These are phyloP conservation scores for Orthonevra nobilis DNA, from an alignment of 2,888 invertebrate genomes.

Conservation along the genomic window DNA sequence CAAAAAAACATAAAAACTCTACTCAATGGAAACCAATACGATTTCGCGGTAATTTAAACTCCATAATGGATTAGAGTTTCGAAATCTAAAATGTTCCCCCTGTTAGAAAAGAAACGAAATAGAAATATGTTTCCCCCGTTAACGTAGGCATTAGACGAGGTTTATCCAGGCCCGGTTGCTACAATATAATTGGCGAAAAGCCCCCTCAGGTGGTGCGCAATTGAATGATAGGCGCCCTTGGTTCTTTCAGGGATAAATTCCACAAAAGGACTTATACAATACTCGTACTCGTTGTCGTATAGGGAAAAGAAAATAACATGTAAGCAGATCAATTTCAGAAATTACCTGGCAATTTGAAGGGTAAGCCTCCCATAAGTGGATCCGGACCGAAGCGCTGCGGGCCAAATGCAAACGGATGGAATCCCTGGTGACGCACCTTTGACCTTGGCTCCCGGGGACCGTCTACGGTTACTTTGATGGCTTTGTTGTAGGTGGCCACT, in stretches of 20 bases:
- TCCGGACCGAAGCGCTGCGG: constrained; percentile 91
- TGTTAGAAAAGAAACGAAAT: too few relatives aligned
- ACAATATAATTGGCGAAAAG: constrained; percentile 16
- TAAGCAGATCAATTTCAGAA: constrained; percentile 68
- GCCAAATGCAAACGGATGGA: constrained; percentile 94
- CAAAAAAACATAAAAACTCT: constrained; percentile 5
- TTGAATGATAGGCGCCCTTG: constrained; percentile 1
- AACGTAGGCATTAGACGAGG: too few relatives aligned
- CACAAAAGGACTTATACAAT: not conserved
- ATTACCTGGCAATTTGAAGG: constrained; percentile 93
- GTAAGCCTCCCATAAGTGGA: constrained; percentile 87
- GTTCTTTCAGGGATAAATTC: not conserved
- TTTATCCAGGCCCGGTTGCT: too few relatives aligned
- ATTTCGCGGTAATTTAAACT: constrained; percentile 57
- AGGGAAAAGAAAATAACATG: constrained; percentile 10
- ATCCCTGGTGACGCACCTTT: constrained; percentile 93
- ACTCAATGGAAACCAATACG: constrained; percentile 42
- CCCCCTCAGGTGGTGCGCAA: constrained; percentile 6
- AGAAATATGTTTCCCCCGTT: too few relatives aligned
- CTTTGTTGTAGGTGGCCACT: constrained; percentile 97
- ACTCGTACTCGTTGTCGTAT: not conserved
- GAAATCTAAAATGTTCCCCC: constrained; percentile 11
- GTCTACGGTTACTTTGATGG: constrained; percentile 99
- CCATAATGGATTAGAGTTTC: constrained; percentile 25
- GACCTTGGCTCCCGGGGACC: constrained; percentile 98